Conservation (phyloP, 2,797 vertebrate genomes). For the Fistularia commersonii region DNA sequence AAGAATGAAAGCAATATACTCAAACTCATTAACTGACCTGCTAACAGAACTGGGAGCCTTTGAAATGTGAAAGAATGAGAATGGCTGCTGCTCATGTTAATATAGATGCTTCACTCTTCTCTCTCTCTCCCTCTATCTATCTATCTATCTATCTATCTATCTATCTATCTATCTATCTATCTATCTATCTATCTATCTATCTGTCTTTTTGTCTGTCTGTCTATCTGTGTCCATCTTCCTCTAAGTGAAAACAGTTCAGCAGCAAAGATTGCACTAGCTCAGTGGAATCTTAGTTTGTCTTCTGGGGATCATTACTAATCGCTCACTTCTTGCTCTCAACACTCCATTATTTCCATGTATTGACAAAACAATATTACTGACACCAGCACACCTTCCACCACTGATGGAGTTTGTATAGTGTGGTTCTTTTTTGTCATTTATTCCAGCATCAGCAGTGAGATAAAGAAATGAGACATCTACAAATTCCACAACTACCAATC, state of each 20-base stretch:
- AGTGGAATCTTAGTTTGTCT: conserved; percentile 6
- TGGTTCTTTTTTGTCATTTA: too few species aligned
- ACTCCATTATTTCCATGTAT: background rate
- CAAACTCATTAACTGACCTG: conserved; percentile 60
- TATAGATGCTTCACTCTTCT: conserved; percentile 23
- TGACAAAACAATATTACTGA: too few species aligned
- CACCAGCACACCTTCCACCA: too few species aligned
- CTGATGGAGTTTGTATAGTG: too few species aligned
- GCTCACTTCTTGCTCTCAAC: background rate
- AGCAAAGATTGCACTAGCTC: conserved; percentile 21
- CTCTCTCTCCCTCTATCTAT: conserved; percentile 8
- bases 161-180: conserved; percentile 14
- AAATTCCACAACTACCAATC: too few species aligned
- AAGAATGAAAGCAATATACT: conserved; percentile 39
- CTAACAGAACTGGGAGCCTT: conserved; percentile 50
- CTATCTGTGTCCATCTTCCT: conserved; percentile 13
- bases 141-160: too few species aligned
- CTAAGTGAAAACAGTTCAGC: conserved; percentile 33
- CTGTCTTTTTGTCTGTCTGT: background rate
- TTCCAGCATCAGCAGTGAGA: too few species aligned
- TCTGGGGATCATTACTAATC: background rate
- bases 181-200: conserved; percentile 9
- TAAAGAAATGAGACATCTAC: too few species aligned
- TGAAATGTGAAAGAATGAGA: conserved; percentile 48
- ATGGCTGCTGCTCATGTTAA: conserved; percentile 2